Base-by-base conservation (phyloP, 2,888 invertebrate genomes). In the Coronaproctus castanopsis region DNA sequence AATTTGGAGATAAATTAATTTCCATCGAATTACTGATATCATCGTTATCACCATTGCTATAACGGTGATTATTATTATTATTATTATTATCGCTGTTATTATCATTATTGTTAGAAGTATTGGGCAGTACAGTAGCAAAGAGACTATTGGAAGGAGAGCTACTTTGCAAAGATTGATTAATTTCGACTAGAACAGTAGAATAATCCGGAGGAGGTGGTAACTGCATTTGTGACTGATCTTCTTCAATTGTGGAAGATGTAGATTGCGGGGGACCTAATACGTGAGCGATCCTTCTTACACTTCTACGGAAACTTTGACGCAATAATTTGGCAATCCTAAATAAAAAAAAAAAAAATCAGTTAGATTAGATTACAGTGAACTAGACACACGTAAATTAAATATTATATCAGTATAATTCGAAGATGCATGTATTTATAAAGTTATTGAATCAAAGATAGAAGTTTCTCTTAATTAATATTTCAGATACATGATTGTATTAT, bases 271-370 rank as follows among this genome's bases (percentile, higher is more conserved):
- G 52, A 10, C 64, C 64, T 24, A 66, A 60, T 22, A 63, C 66
- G 57, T 63, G 62, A 56, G 64, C 63, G 21, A 85, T 72, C 14
- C 87, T 78, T 62, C 89, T 73, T 55, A 88, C 82, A 71, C 88
- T 88, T 58, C 87, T 75, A 36, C 88, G 73, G 55, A 89, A 78
- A 65, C 87, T 87, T 68, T 85, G 82, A 0, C 88, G 76, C 24
- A 85, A 68, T 67, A 84, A 75, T 69, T 83, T 84, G 3, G 84
- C 83, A 61, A 89, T 77, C 50, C 87, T 73, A 65, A 14, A 66
- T 65, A 55, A 21, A 1, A 19, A 54, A 59, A 55, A 36, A 5
- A 36, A 53, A 62, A 5, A 55, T 48, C 49, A 24, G 20, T n/a
- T n/a, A n/a, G n/a, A n/a, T n/a, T n/a, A n/a, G n/a, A n/a, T n/a